Evolutionary conservation across 2,113 vertebrate species (phyloP).

Genomic region (Craseonycteris thonglongyai): DNA sequence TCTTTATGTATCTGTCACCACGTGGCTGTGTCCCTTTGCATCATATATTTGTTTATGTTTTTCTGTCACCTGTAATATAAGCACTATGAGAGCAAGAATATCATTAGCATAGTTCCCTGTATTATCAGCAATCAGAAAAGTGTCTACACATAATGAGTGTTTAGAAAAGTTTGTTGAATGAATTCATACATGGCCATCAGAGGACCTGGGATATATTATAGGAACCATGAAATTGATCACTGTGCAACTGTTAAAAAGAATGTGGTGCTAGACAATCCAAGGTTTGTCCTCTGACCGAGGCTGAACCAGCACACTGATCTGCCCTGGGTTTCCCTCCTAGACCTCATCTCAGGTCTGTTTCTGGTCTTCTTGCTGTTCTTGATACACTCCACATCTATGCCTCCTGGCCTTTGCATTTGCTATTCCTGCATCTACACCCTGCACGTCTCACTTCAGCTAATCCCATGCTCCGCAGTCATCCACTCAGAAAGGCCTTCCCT

Average conservation of each 20-base stretch:
- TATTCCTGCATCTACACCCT: neutral
- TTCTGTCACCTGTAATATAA: neutral
- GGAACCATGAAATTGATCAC: neutral
- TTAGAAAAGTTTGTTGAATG: neutral
- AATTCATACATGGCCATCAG: neutral
- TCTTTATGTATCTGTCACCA: neutral
- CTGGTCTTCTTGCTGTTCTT: neutral
- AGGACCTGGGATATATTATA: neutral
- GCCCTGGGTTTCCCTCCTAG: neutral
- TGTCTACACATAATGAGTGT: neutral
- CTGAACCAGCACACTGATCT: fast-evolving
- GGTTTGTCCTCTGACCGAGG: neutral
- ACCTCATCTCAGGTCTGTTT: no score
- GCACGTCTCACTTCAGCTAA: no score
- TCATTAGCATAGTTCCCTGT: neutral
- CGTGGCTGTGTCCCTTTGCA: neutral
- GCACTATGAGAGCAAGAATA: neutral
- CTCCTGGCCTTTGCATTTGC: neutral
- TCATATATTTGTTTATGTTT: neutral
- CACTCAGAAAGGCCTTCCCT: neutral
- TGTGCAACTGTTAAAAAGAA: neutral
- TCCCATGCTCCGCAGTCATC: neutral
- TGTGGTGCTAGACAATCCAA: no score
- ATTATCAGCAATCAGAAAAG: neutral
- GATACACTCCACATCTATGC: neutral